Percentiles rank a stretch among this genome's conserved stretches.
phyloP scores from a whole-genome alignment of 2,888 invertebrate genomes.

The Exephanes ischioxanthus region DNA sequence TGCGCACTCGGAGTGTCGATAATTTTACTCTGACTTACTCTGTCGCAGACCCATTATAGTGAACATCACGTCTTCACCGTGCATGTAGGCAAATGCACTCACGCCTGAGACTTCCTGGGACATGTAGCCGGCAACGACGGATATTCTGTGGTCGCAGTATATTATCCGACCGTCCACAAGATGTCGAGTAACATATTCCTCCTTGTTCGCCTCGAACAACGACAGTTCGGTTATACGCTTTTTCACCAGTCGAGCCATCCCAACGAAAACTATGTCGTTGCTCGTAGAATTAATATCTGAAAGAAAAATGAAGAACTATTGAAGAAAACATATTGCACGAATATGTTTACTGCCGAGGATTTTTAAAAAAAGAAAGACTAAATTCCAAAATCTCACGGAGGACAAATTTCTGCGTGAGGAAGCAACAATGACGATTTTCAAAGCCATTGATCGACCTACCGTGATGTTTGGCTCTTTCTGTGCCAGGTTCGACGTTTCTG shows the following conservation, averaged over 20 bases:
- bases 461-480: constrained; percentile 69
- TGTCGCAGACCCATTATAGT: constrained; percentile 94
- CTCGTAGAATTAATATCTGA: constrained; percentile 73
- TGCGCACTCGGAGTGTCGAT: background rate
- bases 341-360: background rate
- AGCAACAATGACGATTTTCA: background rate
- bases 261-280: constrained; percentile 87
- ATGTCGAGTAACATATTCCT: constrained; percentile 96
- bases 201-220: constrained; percentile 89
- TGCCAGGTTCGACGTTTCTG: constrained; percentile 69
- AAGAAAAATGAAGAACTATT: constrained; percentile 21
- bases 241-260: constrained; percentile 91
- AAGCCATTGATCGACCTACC: constrained; percentile 65
- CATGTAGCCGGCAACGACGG: constrained; percentile 95
- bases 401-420: background rate
- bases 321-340: background rate
- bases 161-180: constrained; percentile 95
- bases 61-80: constrained; percentile 95
- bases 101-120: constrained; percentile 95
- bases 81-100: constrained; percentile 96
- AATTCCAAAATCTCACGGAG: too few relatives aligned
- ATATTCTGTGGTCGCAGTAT: constrained; percentile 96
- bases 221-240: constrained; percentile 89
- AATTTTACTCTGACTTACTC: constrained; percentile 85
- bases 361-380: too few relatives aligned